phyloP scores from a whole-genome alignment of 2,888 invertebrate species.

The Disparrhopalites patrizii region DNA sequence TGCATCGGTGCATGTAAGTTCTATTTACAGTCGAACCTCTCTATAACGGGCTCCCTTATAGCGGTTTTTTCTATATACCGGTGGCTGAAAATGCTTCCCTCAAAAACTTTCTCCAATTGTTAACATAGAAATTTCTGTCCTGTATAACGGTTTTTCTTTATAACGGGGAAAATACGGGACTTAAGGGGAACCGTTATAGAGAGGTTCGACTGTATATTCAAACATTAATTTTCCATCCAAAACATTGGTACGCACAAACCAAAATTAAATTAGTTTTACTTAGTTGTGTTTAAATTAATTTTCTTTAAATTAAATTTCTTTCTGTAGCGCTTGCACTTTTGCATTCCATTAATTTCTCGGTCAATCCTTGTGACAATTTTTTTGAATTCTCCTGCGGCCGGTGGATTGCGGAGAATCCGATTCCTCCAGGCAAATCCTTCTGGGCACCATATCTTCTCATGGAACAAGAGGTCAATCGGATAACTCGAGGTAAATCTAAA shows the following conservation, averaged over 20 bases:
- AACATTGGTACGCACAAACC: no score
- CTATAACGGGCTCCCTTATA: no score
- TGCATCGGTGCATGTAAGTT: constrained; percentile 29
- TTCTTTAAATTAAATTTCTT: no score
- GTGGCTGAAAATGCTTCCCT: no score
- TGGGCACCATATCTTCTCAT: constrained; percentile 40
- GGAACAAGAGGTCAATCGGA: constrained; percentile 34
- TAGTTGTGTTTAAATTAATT: background rate
- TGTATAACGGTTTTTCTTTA: no score
- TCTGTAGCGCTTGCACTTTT: constrained; percentile 38
- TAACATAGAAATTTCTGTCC: no score
- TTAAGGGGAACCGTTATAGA: no score
- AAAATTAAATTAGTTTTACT: no score
- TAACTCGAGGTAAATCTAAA: constrained; percentile 36
- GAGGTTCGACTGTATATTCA: no score
- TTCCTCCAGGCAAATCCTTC: constrained; percentile 31
- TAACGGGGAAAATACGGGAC: background rate
- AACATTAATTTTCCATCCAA: background rate
- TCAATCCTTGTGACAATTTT: constrained; percentile 44
- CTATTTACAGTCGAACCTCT: no score
- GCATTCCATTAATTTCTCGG: constrained; percentile 37
- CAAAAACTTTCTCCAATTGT: no score
- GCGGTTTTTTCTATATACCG: no score
- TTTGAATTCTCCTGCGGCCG: constrained; percentile 40
- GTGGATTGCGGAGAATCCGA: constrained; percentile 39